Conservation (phyloP, 2,888 invertebrate genomes). For the Lycophotia porphyrea region DNA sequence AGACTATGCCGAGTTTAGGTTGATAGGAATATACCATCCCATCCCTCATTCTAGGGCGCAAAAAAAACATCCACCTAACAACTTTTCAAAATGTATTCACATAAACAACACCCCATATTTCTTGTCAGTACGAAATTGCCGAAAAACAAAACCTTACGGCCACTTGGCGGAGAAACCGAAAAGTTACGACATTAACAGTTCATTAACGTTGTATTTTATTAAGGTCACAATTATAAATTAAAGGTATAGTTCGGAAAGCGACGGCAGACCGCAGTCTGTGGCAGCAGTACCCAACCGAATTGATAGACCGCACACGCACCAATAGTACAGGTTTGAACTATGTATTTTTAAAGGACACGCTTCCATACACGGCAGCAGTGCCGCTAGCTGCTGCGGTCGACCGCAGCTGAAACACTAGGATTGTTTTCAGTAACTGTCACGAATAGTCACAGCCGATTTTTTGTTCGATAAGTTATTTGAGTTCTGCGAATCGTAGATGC, state of each 20-base stretch:
- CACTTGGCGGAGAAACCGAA: constrained; percentile 37
- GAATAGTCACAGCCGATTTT: neutral
- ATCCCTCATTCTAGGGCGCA: neutral
- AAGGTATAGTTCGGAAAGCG: neutral
- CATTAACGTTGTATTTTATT: constrained; percentile 63
- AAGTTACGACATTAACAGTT: constrained; percentile 49
- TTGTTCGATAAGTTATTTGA: neutral
- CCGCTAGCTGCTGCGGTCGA: neutral
- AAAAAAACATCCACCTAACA: neutral
- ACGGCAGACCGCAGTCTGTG: neutral
- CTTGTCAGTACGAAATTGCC: constrained; percentile 31
- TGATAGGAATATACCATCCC: neutral
- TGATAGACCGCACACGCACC: neutral
- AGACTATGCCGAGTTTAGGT: neutral
- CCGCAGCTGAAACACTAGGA: neutral
- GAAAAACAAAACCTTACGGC: constrained; percentile 38
- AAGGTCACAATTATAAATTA: constrained; percentile 61
- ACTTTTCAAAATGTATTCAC: constrained; percentile 21
- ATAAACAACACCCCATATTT: constrained; percentile 33
- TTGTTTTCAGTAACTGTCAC: neutral
- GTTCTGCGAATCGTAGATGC: neutral
- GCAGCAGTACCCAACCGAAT: neutral
- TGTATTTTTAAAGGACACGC: neutral
- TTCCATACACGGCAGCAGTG: neutral
- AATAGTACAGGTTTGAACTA: neutral